Evolutionary conservation across 2,113 vertebrate species (phyloP), one percentile per base, ranked within the genome.

Genomic region (Epinephelus moara): DNA sequence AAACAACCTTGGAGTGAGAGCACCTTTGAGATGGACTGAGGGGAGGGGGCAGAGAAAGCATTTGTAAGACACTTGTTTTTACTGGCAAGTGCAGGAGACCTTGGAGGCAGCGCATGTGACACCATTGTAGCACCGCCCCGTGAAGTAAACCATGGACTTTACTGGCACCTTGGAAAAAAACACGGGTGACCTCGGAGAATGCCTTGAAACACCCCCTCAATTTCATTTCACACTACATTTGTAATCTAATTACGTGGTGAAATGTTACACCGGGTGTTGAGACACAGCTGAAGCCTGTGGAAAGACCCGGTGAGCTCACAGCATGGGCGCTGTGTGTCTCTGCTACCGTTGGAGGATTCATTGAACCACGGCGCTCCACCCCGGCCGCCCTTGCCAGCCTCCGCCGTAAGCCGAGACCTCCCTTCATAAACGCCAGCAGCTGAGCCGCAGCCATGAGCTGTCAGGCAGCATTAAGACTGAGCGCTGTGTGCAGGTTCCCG

Each of bases 41-140:
- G 53, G 45, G 12, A 25, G 63, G 85, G 88, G 79, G 78, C 57
- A 88, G 69, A 91, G 74, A 86, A 89, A 78, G 74, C 50, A 89
- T 86, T 92, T 93, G 88, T 76, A 66, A 11, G 1, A 77, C 78
- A 94, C 86, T 93, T 95, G 90, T 94, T 96, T 95, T 94, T 91
- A 81, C 73, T 94, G 91, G 88, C 88, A 93, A 81, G 33, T 85
- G 75, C 8, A 86, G 76, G 67, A 92, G 60, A 85, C 91, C 91
- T 94, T 92, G 94, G 78, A 89, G 70, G 83, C 78, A 92, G 78
- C 76, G 81, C 74, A 85, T 57, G 52, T 78, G 87, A 87, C 88
- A 82, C 80, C 60, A 59, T 13, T 21, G 83, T 85, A 81, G 81
- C 45, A 9, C 70, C 17, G 33, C 63, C 30, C 87, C 69, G 68